Evolutionary conservation across 2,888 invertebrate species (phyloP).

Genomic region (Zelleria hepariella): DNA sequence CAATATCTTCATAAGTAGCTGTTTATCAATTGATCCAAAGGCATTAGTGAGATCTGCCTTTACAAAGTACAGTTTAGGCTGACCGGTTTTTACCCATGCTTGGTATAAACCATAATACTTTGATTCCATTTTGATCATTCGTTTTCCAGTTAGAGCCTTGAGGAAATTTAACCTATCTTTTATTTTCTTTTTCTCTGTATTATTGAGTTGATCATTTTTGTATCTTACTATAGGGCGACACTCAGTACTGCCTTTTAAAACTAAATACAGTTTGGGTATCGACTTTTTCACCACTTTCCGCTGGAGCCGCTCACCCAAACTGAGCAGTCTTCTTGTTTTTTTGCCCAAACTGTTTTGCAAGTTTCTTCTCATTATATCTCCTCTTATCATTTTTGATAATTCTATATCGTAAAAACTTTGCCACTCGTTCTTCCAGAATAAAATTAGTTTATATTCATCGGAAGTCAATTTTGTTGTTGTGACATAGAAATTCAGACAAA

Average conservation of each 20-base stretch:
- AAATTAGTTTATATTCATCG: slow-evolving; percentile 57
- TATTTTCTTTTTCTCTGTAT: slow-evolving; percentile 40
- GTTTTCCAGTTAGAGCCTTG: slow-evolving; percentile 31
- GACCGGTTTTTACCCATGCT: slow-evolving; percentile 39
- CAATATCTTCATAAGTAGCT: slow-evolving; percentile 42
- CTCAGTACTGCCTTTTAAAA: slow-evolving; percentile 47
- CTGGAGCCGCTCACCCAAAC: slow-evolving; percentile 24
- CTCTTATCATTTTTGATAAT: slow-evolving; percentile 37
- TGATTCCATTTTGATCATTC: slow-evolving; percentile 34
- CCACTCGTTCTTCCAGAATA: slow-evolving; percentile 57
- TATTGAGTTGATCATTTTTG: slow-evolving; percentile 29
- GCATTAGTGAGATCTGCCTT: slow-evolving; percentile 64
- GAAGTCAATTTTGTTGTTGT: slow-evolving; percentile 52
- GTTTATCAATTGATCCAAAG: slow-evolving; percentile 58
- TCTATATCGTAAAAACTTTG: slow-evolving; percentile 57
- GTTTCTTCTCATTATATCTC: slow-evolving; percentile 37
- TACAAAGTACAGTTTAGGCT: slow-evolving; percentile 57
- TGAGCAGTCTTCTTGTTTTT: slow-evolving; percentile 28
- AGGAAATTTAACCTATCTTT: slow-evolving; percentile 45
- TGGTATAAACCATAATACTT: slow-evolving; percentile 31
- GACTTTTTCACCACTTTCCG: slow-evolving; percentile 33
- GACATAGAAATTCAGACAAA: slow-evolving; percentile 55
- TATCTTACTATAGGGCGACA: slow-evolving; percentile 56
- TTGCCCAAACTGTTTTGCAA: slow-evolving; percentile 35
- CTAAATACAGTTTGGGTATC: slow-evolving; percentile 49